Conservation (phyloP, 2,113 vertebrate species). For the Danionella cerebrum region DNA sequence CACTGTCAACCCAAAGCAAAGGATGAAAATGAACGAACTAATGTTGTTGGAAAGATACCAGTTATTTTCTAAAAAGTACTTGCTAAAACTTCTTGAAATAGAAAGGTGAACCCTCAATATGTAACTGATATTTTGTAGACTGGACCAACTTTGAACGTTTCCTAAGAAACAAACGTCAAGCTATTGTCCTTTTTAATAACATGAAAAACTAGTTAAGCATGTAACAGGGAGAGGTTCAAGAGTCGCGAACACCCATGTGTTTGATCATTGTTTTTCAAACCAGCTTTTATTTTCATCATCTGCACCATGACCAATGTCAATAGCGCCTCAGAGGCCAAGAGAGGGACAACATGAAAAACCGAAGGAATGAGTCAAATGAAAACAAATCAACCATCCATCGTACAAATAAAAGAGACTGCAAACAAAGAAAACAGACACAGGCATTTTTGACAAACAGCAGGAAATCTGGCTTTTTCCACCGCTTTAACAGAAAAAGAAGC, state of each 20-base stretch:
- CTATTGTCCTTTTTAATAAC: too few relatives aligned
- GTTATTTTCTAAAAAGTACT: too few relatives aligned
- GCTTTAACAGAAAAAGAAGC: background rate
- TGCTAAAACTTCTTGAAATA: too few relatives aligned
- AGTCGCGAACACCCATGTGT: background rate
- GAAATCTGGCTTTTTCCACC: background rate
- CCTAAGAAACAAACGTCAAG: too few relatives aligned
- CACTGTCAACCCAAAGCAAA: too few relatives aligned
- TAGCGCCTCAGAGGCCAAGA: background rate
- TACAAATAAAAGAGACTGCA: background rate
- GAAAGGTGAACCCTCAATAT: too few relatives aligned
- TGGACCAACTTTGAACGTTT: too few relatives aligned
- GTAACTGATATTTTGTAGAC: too few relatives aligned
- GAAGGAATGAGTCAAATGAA: background rate
- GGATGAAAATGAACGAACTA: too few relatives aligned
- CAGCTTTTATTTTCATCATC: conserved; percentile 44
- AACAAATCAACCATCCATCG: background rate
- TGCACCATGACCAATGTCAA: conserved; percentile 15
- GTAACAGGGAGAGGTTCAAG: background rate
- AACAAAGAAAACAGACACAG: background rate
- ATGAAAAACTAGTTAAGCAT: too few relatives aligned
- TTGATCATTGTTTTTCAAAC: conserved; percentile 15
- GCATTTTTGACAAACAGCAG: background rate
- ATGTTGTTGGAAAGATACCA: too few relatives aligned
- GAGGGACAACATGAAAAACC: background rate